Conservation (phyloP, 2,113 vertebrate species). For the Mus spicilegus region DNA sequence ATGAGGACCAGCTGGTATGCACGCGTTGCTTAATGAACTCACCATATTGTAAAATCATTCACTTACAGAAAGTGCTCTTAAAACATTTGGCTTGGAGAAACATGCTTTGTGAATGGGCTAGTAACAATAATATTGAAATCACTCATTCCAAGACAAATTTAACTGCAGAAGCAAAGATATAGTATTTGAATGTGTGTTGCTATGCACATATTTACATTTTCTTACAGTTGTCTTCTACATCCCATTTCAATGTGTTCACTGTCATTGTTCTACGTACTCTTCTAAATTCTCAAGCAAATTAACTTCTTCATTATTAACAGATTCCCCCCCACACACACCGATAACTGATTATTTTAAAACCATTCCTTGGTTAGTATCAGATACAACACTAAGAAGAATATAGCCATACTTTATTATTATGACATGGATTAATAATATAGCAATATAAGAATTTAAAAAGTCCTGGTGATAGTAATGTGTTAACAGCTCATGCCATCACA, state of each 20-base stretch:
- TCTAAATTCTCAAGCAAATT: background rate
- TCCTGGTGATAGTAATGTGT: conserved; percentile 34
- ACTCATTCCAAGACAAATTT: background rate
- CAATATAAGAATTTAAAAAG: background rate
- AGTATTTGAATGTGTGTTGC: background rate
- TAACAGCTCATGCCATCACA: conserved; percentile 4
- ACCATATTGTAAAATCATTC: background rate
- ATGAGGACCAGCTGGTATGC: background rate
- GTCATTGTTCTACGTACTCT: background rate
- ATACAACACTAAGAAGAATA: background rate
- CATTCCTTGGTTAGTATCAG: background rate
- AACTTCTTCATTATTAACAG: background rate
- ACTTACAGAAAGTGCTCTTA: background rate
- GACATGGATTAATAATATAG: background rate
- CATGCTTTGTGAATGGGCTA: background rate
- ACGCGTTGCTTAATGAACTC: conserved; percentile 43
- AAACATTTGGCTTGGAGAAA: conserved; percentile 47
- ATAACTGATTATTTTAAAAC: background rate
- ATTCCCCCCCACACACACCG: background rate
- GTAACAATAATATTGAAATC: conserved; percentile 39
- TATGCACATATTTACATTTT: background rate
- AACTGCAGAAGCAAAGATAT: background rate
- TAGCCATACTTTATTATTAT: background rate
- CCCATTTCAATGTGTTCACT: background rate
- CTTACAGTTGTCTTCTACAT: background rate